These are phyloP conservation scores for Urocyon cinereoargenteus DNA, from an alignment of 2,797 vertebrate genomes.

Conservation along the genomic window DNA sequence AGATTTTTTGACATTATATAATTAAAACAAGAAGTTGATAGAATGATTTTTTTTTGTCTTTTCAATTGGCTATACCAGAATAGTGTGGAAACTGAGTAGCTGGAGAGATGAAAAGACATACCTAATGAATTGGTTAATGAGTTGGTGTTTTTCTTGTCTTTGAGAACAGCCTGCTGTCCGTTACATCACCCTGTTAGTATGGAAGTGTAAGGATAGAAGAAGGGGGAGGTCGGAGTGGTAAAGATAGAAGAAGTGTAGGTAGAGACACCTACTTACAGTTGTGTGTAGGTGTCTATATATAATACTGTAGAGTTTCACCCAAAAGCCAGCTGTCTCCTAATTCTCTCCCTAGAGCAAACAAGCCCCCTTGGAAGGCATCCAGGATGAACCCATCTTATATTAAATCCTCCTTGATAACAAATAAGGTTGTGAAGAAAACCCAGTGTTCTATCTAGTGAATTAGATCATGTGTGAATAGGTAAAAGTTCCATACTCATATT, in stretches of 20 bases:
- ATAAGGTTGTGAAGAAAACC: conserved; percentile 10
- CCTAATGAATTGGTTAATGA: conserved; percentile 42
- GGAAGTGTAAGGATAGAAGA: background rate
- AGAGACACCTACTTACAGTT: background rate
- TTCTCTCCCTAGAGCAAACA: conserved; percentile 45
- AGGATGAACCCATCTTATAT: conserved; percentile 44
- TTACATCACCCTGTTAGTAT: background rate
- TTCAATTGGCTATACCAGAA: conserved; percentile 5
- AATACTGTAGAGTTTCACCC: conserved; percentile 38
- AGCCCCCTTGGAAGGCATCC: conserved; percentile 19
- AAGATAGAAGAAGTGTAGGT: too few relatives aligned
- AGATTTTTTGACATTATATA: conserved; percentile 4
- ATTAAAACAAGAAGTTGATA: conserved; percentile 6
- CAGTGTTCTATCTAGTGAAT: conserved; percentile 14
- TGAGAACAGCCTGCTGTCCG: conserved; percentile 44
- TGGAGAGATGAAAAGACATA: conserved; percentile 53
- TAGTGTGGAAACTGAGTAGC: background rate
- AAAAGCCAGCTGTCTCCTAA: conserved; percentile 2
- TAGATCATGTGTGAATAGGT: conserved; percentile 51
- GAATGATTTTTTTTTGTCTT: background rate
- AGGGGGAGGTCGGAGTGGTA: background rate
- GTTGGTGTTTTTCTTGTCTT: conserved; percentile 40
- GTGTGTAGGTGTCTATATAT: background rate
- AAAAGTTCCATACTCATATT: background rate
- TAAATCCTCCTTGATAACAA: conserved; percentile 56